Evolutionary conservation across 2,113 vertebrate genomes (phyloP).

Genomic region (Progne subis): DNA sequence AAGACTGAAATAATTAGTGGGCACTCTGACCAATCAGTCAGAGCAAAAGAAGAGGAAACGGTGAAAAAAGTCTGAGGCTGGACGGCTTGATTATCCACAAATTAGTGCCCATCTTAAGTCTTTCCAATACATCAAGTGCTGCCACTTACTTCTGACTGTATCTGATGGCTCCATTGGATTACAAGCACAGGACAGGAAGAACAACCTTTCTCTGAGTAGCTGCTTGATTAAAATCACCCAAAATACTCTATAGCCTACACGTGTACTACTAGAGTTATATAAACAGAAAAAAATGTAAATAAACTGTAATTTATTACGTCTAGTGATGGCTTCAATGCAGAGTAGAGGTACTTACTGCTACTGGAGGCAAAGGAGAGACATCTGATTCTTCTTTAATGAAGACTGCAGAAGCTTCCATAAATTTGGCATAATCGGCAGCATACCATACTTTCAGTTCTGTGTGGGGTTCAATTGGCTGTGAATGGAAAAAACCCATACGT

Average conservation of each 20-base stretch:
- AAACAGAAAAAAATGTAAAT: neutral
- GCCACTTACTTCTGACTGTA: neutral
- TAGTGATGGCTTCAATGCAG: neutral
- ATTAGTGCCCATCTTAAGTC: neutral
- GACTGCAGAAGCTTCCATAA: conserved; percentile 50
- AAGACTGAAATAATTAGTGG: neutral
- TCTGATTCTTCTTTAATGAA: conserved; percentile 50
- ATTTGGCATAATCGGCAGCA: conserved; percentile 43
- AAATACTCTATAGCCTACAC: neutral
- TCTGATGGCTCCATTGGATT: neutral
- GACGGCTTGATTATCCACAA: neutral
- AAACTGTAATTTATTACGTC: neutral
- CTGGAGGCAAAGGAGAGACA: conserved; percentile 7
- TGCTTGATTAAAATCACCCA: neutral
- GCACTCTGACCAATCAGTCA: neutral
- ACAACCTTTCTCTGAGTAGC: neutral
- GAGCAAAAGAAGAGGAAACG: neutral
- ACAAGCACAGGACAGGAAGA: neutral
- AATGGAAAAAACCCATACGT: neutral
- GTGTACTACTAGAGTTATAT: neutral
- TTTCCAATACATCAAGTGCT: neutral
- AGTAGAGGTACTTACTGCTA: neutral
- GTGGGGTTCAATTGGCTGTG: conserved; percentile 26
- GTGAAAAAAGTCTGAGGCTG: neutral
- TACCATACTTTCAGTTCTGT: conserved; percentile 51